A percentile compares a stretch with the other conserved stretches of the same genome.
Evolutionary conservation across 1,140 invertebrate genomes (phyloP).

Genomic region (Pachypsylla venusta): DNA sequence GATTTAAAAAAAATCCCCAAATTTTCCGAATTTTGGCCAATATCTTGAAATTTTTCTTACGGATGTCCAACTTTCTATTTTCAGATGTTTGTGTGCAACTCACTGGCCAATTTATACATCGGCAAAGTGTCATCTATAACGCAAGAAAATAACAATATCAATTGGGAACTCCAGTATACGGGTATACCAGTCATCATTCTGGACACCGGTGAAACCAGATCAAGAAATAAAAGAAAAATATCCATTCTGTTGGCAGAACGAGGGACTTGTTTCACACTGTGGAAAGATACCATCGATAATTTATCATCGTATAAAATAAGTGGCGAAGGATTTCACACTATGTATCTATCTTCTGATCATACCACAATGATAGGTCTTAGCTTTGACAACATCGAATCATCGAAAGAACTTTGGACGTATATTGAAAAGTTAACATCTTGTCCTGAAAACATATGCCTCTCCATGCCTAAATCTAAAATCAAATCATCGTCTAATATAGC

Average conservation of each 20-base stretch:
- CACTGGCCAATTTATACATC: slow-evolving; percentile 62
- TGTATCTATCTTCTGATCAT: slow-evolving; percentile 59
- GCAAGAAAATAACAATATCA: slow-evolving; percentile 30
- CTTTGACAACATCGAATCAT: slow-evolving; percentile 59
- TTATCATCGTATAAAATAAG: slow-evolving; percentile 42
- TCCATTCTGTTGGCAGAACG: slow-evolving; percentile 64
- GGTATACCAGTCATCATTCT: slow-evolving; percentile 67
- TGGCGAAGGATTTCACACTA: slow-evolving; percentile 61
- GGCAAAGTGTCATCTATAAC: slow-evolving; percentile 32
- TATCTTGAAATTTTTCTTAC: too few species aligned
- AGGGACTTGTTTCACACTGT: slow-evolving; percentile 70
- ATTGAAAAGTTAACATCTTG: slow-evolving; percentile 55
- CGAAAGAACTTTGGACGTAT: slow-evolving; percentile 49
- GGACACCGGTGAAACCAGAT: slow-evolving; percentile 55
- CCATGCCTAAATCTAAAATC: slow-evolving; percentile 42
- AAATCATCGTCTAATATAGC: slow-evolving; percentile 32
- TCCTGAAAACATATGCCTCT: slow-evolving; percentile 65
- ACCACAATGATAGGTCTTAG: slow-evolving; percentile 35
- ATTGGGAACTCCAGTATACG: slow-evolving; percentile 60
- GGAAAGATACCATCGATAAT: slow-evolving; percentile 66
- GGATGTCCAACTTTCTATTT: too few species aligned
- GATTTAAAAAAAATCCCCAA: too few species aligned
- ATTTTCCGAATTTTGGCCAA: too few species aligned
- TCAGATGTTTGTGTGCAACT: slow-evolving; percentile 58
- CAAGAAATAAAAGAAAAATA: slow-evolving; percentile 51